These are phyloP conservation scores for Diploscapter pachys DNA, from an alignment of 1,140 invertebrate species.

Conservation along the genomic window DNA sequence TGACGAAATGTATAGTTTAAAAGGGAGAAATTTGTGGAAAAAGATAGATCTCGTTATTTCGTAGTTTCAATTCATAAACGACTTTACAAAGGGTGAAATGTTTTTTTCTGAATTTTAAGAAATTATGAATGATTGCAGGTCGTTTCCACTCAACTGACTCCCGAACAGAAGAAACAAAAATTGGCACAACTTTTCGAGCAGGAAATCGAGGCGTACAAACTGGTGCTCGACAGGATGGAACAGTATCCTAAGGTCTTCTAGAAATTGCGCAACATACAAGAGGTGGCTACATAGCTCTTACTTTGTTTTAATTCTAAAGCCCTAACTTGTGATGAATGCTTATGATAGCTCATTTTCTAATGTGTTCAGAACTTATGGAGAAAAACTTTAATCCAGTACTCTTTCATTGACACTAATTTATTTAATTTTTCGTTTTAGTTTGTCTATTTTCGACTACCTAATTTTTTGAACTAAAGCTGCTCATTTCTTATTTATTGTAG, in stretches of 20 bases:
- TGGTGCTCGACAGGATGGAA: constrained; percentile 40
- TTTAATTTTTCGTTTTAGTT: too few species aligned
- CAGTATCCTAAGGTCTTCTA: constrained; percentile 23
- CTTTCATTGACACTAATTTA: too few species aligned
- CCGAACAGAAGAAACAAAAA: constrained; percentile 34
- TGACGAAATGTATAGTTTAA: neutral
- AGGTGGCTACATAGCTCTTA: neutral
- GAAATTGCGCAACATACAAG: neutral
- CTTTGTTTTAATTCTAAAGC: too few species aligned
- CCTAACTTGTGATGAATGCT: too few species aligned
- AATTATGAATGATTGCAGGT: neutral
- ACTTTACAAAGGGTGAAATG: constrained; percentile 2
- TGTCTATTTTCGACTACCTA: too few species aligned
- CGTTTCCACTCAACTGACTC: constrained; percentile 23
- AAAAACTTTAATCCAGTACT: too few species aligned
- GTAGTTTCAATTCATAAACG: too few species aligned
- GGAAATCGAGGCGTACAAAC: constrained; percentile 39
- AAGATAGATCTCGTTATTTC: too few species aligned
- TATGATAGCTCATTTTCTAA: too few species aligned
- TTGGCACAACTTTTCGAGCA: constrained; percentile 37
- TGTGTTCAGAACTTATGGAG: too few species aligned
- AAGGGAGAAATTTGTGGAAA: neutral
- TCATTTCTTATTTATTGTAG: too few species aligned
- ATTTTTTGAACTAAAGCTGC: too few species aligned
- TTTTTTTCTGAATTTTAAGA: neutral